Evolutionary conservation across 2,797 vertebrate genomes (phyloP).

Genomic region (Tadarida brasiliensis): DNA sequence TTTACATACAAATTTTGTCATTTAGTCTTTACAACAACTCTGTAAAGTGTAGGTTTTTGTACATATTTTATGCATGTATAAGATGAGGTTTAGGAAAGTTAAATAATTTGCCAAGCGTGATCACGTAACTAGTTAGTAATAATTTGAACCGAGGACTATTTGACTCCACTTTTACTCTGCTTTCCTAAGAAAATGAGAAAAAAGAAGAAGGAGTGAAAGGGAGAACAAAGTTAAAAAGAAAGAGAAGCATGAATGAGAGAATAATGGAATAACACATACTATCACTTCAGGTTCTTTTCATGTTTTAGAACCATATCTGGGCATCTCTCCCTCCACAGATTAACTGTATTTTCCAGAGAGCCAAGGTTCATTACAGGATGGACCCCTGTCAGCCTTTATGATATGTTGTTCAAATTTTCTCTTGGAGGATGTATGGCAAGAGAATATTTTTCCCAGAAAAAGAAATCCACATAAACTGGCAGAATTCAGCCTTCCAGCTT

Average conservation of each 20-base stretch:
- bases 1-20: not conserved
- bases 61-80: not conserved
- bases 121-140: not conserved
- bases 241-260: not conserved
- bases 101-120: not conserved
- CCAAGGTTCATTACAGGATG: not conserved
- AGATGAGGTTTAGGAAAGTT: not conserved
- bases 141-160: not conserved
- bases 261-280: not conserved
- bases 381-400: not conserved
- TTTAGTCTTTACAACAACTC: not conserved
- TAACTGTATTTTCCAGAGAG: slow-evolving; percentile 38
- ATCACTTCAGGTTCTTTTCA: not conserved
- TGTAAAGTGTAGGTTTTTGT: not conserved
- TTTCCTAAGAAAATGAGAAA: slow-evolving; percentile 1
- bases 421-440: not conserved
- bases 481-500: slow-evolving; percentile 11
- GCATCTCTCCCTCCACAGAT: not conserved
- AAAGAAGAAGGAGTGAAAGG: not conserved
- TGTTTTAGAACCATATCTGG: not conserved
- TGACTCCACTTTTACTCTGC: not conserved
- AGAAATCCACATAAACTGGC: slow-evolving; percentile 34
- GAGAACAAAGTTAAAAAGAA: not conserved
- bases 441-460: slow-evolving; percentile 14
- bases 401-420: slow-evolving; percentile 45